phyloP scores from a whole-genome alignment of 2,113 vertebrate genomes.

The Nerophis ophidion region DNA sequence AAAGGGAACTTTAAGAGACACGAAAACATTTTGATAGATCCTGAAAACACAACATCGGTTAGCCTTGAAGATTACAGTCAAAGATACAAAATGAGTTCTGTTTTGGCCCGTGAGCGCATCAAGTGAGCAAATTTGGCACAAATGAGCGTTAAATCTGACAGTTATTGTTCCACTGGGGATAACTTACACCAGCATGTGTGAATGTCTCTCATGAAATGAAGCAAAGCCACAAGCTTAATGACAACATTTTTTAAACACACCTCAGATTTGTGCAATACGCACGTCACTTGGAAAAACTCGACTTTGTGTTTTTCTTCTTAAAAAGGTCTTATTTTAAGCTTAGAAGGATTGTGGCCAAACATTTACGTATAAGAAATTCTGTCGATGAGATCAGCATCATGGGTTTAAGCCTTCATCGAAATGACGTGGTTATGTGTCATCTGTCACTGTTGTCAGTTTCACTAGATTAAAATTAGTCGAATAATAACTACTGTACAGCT shows the following conservation, averaged over 20 bases:
- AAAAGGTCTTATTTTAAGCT: slow-evolving; percentile 3
- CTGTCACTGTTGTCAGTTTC: neutral
- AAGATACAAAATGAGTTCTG: neutral
- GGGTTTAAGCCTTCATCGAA: neutral
- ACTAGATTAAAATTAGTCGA: neutral
- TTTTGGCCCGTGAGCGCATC: slow-evolving; percentile 1
- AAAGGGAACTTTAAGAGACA: neutral
- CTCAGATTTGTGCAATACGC: neutral
- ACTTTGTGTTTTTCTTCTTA: neutral
- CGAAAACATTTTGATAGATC: slow-evolving; percentile 1
- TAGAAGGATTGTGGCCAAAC: slow-evolving; percentile 4
- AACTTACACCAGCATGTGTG: slow-evolving; percentile 12
- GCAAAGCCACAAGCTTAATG: slow-evolving; percentile 3
- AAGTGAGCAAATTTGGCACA: slow-evolving; percentile 2
- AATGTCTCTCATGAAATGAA: slow-evolving; percentile 22
- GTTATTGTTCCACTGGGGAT: slow-evolving; percentile 22
- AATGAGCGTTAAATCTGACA: slow-evolving; percentile 11
- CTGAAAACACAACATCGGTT: neutral
- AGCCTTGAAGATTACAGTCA: neutral
- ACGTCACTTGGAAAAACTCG: neutral
- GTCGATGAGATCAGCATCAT: neutral
- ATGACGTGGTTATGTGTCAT: neutral
- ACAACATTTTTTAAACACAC: slow-evolving; percentile 3
- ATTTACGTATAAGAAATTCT: neutral
- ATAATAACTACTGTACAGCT: slow-evolving; percentile 5